Base-by-base conservation (phyloP, 1,140 invertebrate species). In the Dinoponera quadriceps region DNA sequence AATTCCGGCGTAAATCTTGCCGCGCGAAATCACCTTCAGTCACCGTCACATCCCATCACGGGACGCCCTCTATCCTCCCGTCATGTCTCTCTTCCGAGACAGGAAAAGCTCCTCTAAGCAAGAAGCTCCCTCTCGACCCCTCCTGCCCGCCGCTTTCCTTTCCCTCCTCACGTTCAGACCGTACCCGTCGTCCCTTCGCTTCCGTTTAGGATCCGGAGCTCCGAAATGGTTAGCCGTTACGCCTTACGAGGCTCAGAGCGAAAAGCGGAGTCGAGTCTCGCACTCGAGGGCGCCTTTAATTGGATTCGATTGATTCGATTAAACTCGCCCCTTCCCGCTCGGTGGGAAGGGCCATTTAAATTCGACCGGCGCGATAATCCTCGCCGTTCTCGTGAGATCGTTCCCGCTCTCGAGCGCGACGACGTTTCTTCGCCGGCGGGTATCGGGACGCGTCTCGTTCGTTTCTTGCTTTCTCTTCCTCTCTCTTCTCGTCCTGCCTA, bases 301-400 rank as follows among this genome's bases (percentile, higher is more conserved):
- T 78, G 72, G 82, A 85, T 85, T 38, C 84, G 84, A 84, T 84
- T 84, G 84, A 85, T 85, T 84, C 84, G 84, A 85, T 85, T 84
- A 83, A 83, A 83, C 38, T 85, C 68, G 13, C 48, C 27, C 62
- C 3, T 69, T 20, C 49, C 49, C 14, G 22, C 33, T 25, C 13
- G 14, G 14, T 16, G 38, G 63, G 57, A 83, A 83, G 25, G 65
- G 18, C 66, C 74, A 78, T 78, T 85, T 85, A 78, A 84, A 85
- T 85, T 78, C 72, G 74, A 29, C 48, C 60, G 55, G 22, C 74
- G 55, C 75, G 74, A 84, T 84, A 80, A 80, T 84, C 82, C 71
- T 60, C 29, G 18, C 29, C 62, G 20, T 62, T 83, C 16, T 49
- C 63, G 9, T 78, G 59, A 63, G 62, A 63, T 54, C 49, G 71